phyloP scores from a whole-genome alignment of 2,797 vertebrate genomes.

The Discoglossus pictus region DNA sequence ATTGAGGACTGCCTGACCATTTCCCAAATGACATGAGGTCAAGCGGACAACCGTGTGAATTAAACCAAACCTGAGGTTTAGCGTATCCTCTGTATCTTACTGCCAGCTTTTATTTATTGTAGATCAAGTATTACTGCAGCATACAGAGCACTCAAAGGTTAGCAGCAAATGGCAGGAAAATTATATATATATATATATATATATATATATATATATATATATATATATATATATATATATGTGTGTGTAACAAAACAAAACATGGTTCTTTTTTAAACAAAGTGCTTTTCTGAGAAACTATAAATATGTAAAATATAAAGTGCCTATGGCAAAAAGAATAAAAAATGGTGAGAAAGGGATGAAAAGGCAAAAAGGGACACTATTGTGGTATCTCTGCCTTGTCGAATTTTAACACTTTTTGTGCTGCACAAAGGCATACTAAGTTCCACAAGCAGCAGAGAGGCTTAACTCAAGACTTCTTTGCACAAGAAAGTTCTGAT shows the following conservation, averaged over 20 bases:
- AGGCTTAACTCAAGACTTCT: background rate
- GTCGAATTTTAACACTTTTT: background rate
- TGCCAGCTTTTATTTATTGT: constrained; percentile 79
- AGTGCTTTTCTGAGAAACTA: constrained; percentile 97
- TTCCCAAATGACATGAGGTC: constrained; percentile 50
- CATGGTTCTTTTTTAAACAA: constrained; percentile 90
- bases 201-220: constrained; percentile 19
- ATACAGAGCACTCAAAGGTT: constrained; percentile 96
- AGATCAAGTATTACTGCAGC: constrained; percentile 96
- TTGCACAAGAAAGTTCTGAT: background rate
- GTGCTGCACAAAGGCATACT: background rate
- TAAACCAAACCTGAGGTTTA: constrained; percentile 76
- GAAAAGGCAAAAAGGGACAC: background rate
- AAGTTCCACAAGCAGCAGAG: background rate
- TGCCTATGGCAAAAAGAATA: constrained; percentile 90
- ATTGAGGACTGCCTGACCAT: constrained; percentile 61
- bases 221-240: too few relatives aligned
- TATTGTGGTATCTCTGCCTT: background rate
- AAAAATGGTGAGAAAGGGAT: background rate
- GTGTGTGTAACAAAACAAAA: constrained; percentile 80
- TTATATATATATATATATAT: constrained; percentile 62
- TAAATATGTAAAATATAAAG: constrained; percentile 90
- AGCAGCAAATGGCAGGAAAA: constrained; percentile 99
- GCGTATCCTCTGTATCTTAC: constrained; percentile 83
- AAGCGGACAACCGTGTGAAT: constrained; percentile 52